Evolutionary conservation across 2,888 invertebrate genomes (phyloP), one percentile per base, ranked within the genome.

Genomic region (Scaptomyza parva): DNA sequence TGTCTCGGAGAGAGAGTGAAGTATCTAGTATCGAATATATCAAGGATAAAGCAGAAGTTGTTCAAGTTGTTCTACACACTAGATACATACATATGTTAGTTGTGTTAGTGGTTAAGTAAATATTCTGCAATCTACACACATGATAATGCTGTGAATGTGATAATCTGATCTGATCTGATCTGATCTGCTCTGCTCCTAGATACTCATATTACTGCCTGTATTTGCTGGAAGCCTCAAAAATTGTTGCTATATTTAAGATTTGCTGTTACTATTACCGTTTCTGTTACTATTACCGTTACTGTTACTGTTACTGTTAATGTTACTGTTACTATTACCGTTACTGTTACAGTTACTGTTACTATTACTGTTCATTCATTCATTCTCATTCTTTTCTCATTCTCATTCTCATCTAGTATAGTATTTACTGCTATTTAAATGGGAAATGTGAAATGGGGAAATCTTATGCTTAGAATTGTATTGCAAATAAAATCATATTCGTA

Each of bases 141-240:
- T 9, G n/a, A 43, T 22, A 37, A 22, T 37, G 28, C 28, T 55
- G 43, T 45, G 35, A 26, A 8, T 43, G 18, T 66, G 17, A n/a
- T n/a, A n/a, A n/a, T 41, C 7, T 20, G 11, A n/a, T 28, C 22
- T 2, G 1, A 30, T 41, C 7, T 20, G 11, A n/a, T 28, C 22
- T 2, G 1, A 30, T 35, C 24, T 39, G 24, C 24, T 41, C 14
- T 39, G 37, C 40, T 39, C 43, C 24, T 12, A 18, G 30, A 22
- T 50, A 60, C 33, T 55, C 33, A 26, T 40, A 40, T 17, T 22
- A 63, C 50, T 63, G 64, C 40, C 26, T 22, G 30, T 61, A 43
- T 59, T 59, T 71, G 48, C 48, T 65, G 79, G 85, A 86, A 80
- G 87, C 80, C 85, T 80, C 85, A 65, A 63, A 76, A 84, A 75